Percentiles rank a stretch among this genome's conserved stretches.
Evolutionary conservation across 2,113 vertebrate genomes (phyloP).

Genomic region (Strigops habroptila): DNA sequence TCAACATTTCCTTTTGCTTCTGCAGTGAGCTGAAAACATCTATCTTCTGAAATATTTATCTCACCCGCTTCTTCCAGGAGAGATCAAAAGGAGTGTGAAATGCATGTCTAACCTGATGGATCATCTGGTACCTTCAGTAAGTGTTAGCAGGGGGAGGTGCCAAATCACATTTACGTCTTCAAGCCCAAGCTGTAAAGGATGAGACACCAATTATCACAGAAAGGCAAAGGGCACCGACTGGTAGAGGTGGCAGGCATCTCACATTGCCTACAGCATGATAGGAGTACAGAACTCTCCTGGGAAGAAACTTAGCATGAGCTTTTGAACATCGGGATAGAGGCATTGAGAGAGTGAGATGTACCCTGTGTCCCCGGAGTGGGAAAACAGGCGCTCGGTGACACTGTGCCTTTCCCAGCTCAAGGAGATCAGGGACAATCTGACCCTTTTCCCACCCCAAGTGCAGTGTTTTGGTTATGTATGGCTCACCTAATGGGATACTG

Average conservation of each 20-base stretch:
- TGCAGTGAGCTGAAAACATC: background rate
- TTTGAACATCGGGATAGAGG: background rate
- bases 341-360: background rate
- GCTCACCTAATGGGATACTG: background rate
- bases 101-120: background rate
- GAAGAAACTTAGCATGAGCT: background rate
- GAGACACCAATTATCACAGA: background rate
- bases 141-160: background rate
- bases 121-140: background rate
- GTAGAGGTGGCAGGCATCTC: background rate
- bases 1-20: background rate
- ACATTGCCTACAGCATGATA: background rate
- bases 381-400: rapidly evolving
- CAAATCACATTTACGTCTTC: background rate
- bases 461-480: background rate
- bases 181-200: background rate
- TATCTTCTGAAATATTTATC: background rate
- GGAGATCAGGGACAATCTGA: background rate
- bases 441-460: background rate
- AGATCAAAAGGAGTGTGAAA: background rate
- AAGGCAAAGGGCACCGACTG: background rate
- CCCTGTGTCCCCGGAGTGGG: rapidly evolving
- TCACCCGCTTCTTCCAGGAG: background rate
- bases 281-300: background rate
- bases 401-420: background rate